A percentile compares a stretch with the other conserved stretches of the same genome.
phyloP scores from a whole-genome alignment of 2,113 vertebrate genomes.

The Malurus elegans region DNA sequence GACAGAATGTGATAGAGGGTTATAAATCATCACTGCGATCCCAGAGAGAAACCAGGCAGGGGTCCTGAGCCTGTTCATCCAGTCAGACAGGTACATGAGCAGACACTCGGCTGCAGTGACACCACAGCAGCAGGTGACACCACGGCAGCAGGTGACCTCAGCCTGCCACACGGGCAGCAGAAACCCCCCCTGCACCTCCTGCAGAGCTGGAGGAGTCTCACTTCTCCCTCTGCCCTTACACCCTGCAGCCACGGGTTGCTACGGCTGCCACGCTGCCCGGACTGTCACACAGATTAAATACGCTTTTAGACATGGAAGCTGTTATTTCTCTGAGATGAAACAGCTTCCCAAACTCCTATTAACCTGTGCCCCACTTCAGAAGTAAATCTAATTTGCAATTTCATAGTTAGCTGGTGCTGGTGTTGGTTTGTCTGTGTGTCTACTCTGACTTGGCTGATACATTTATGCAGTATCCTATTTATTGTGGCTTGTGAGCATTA shows the following conservation, averaged over 20 bases:
- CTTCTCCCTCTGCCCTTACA: not conserved
- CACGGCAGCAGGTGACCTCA: not conserved
- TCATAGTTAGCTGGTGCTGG: not conserved
- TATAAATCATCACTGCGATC: not conserved
- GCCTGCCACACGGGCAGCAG: not conserved
- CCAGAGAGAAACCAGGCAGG: not conserved
- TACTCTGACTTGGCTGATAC: not conserved
- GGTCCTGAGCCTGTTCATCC: not conserved
- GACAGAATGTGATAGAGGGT: not conserved
- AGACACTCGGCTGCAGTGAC: not conserved
- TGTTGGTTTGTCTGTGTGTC: not conserved
- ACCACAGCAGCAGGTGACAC: not conserved
- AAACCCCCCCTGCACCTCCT: not conserved
- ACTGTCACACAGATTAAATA: not conserved
- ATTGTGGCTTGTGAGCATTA: not conserved
- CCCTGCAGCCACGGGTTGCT: not conserved
- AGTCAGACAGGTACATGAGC: rapidly evolving
- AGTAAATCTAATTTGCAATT: not conserved
- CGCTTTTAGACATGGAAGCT: not conserved
- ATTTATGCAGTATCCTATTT: rapidly evolving
- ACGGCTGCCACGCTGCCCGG: rapidly evolving
- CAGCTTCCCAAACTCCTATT: not conserved
- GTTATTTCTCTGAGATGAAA: not conserved
- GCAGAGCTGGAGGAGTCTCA: not conserved
- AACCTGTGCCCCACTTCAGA: slow-evolving; percentile 3